These are phyloP conservation scores for Theonella swinhoei DNA, from an alignment of 37 sponge, comb jelly and placozoan genomes.

Conservation along the genomic window DNA sequence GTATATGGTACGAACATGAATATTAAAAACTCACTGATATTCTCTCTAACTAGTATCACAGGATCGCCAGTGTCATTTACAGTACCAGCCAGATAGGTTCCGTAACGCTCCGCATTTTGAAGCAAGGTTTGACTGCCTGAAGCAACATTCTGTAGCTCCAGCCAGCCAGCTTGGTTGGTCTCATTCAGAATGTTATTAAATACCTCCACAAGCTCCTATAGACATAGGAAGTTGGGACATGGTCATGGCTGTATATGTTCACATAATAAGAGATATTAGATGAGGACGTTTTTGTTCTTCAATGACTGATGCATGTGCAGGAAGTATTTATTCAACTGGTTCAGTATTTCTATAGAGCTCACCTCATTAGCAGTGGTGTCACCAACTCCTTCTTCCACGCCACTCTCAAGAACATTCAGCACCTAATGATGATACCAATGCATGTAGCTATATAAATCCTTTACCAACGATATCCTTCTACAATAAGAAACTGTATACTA, in stretches of 20 bases:
- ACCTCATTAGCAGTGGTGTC: neutral
- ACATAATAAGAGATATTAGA: no score
- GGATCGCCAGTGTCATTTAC: neutral
- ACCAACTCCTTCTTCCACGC: neutral
- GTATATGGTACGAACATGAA: no score
- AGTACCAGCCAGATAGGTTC: slow-evolving; percentile 13
- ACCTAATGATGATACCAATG: neutral
- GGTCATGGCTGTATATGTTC: neutral
- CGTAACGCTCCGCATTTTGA: slow-evolving; percentile 48
- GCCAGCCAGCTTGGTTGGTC: slow-evolving; percentile 44
- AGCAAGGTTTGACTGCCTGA: slow-evolving; percentile 34
- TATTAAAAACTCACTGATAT: slow-evolving; percentile 23
- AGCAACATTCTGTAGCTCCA: slow-evolving; percentile 19
- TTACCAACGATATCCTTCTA: no score
- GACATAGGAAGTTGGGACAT: neutral
- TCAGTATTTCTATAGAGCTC: no score
- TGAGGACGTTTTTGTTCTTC: no score
- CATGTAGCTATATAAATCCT: neutral
- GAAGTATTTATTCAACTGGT: no score
- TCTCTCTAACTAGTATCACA: slow-evolving; percentile 4
- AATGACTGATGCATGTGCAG: no score
- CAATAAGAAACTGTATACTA: no score
- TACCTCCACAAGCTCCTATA: slow-evolving; percentile 27
- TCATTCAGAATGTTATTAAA: slow-evolving; percentile 32
- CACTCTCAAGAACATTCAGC: neutral